Percentiles rank a stretch among this genome's conserved stretches.
These are phyloP conservation scores for Quadroppia sp. DNA, from an alignment of 2,888 invertebrate genomes.

Conservation along the genomic window DNA sequence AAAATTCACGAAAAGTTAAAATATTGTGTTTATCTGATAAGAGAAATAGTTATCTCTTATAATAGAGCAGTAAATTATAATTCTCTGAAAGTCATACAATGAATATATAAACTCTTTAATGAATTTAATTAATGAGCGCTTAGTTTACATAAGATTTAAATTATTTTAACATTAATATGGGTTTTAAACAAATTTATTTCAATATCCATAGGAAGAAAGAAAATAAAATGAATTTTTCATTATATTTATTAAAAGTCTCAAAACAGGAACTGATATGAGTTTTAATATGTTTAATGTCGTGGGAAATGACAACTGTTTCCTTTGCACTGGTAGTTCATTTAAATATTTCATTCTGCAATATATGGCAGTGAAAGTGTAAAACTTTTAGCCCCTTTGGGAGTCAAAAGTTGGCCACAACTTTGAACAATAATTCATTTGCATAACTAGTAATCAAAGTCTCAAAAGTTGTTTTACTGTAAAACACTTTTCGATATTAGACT, in stretches of 20 bases:
- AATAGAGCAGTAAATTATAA: not conserved
- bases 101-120: not conserved
- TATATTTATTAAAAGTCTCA: not conserved
- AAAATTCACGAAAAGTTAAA: not conserved
- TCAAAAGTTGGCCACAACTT: not conserved
- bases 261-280: conserved; percentile 10
- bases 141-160: too few species aligned
- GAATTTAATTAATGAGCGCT: not conserved
- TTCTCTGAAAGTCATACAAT: not conserved
- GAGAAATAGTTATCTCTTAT: not conserved
- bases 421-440: too few species aligned
- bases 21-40: not conserved
- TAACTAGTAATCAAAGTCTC: too few species aligned
- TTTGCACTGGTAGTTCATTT: not conserved
- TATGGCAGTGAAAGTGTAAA: not conserved
- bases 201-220: too few species aligned
- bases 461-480: not conserved
- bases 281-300: not conserved
- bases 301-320: conserved; percentile 16
- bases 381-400: not conserved
- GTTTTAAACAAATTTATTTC: too few species aligned
- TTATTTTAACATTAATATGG: too few species aligned
- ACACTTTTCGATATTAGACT: conserved; percentile 4
- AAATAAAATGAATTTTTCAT: too few species aligned
- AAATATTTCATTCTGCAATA: not conserved